Evolutionary conservation across 2,888 invertebrate species (phyloP), one percentile per base, ranked within the genome.

Genomic region (Gisinianus flammeolus): DNA sequence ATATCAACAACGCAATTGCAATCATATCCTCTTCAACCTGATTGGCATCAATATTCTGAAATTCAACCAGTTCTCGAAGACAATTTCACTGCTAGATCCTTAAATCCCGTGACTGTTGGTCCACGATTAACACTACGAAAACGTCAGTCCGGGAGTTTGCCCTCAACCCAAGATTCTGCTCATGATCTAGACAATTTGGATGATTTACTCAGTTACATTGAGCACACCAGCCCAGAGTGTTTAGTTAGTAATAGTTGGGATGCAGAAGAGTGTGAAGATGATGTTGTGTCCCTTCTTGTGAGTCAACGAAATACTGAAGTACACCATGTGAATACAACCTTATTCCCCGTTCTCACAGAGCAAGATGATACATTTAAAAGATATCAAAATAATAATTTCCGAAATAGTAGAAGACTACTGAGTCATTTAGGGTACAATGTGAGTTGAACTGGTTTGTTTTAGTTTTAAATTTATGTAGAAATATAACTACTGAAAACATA

Each of bases 111-210:
- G 4, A n/a, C 62, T 8, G 70, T 62, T 66, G 70, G 68, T 10
- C 93, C 94, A 0, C 90, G 92, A 72, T 90, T 92, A 81, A 92
- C 92, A 0, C 88, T 93, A 86, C 87, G 93, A 31, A 92, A 92
- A 87, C 89, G 93, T 1, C 92, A 93, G 0, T 91, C 93, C 0
- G 91, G 93, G 80, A 89, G 94, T 79, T 88, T 97, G 79, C 97
- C 97, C 0, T 91, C 93, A 80, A 91, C 92, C 82, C 92, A 92
- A 80, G 94, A 94, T 86, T 91, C 93, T 54, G 93, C 94, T 0
- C 92, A 94, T 0, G 94, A 95, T 86, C 91, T 95, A 88, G 97
- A 97, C 88, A 97, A 96, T 87, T 88, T 97, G 77, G 95, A 96
- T 87, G 96, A 96, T 88, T 95, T 96, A 79, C 88, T 97, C 79